Percentiles rank a stretch among this genome's conserved stretches.
These are phyloP conservation scores for Andrena hattorfiana DNA, from an alignment of 2,888 invertebrate genomes.

Conservation along the genomic window DNA sequence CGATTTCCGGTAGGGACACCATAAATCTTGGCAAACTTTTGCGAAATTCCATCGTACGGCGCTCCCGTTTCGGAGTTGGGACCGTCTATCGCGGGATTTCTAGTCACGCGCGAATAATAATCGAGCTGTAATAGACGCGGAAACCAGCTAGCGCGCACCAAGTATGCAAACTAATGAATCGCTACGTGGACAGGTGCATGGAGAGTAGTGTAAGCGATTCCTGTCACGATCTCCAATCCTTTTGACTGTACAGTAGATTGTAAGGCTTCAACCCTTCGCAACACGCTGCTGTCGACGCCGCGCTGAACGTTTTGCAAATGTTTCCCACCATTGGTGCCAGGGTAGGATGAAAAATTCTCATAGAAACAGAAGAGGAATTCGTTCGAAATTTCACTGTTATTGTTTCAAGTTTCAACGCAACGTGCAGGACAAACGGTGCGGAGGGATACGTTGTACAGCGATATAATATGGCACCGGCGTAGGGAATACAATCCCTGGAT, in stretches of 20 bases:
- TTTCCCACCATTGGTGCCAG: no score
- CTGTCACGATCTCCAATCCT: background rate
- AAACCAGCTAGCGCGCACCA: background rate
- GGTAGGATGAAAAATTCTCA: no score
- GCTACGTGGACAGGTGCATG: no score
- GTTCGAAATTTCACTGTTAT: no score
- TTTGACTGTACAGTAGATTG: background rate
- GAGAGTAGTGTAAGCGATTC: background rate
- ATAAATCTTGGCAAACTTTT: slow-evolving; percentile 7
- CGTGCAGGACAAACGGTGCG: no score
- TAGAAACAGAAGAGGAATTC: no score
- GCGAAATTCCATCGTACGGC: background rate
- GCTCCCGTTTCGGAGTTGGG: background rate
- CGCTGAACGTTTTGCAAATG: background rate
- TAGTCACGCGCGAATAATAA: slow-evolving; percentile 49
- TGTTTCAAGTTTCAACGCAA: no score
- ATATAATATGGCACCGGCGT: no score
- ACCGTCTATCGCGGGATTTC: slow-evolving; percentile 9
- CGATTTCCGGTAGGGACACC: background rate
- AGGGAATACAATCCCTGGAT: no score
- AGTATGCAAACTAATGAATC: slow-evolving; percentile 37
- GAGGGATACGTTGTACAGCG: no score
- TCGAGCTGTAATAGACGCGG: slow-evolving; percentile 26
- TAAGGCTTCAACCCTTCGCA: no score
- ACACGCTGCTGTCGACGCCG: no score